Evolutionary conservation across 2,888 invertebrate genomes (phyloP), one percentile per base, ranked within the genome.

Genomic region (Scaptomyza flava): DNA sequence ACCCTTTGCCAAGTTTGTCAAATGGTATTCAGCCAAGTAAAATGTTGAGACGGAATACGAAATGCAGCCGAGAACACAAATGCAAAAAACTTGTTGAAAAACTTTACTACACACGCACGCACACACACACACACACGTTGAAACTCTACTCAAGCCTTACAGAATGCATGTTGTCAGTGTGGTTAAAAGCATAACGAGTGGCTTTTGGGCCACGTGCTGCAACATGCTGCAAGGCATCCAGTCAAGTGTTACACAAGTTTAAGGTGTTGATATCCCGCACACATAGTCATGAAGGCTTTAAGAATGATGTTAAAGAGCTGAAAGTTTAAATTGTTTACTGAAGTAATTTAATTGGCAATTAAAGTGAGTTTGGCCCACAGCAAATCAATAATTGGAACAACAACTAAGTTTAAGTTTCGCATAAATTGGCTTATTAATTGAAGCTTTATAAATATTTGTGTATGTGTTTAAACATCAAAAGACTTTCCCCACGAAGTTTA

Each of bases 31-130:
- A 50, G 31, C 33, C 36, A 46, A 50, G 57, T 41, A 38, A 54
- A 34, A 30, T 68, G 27, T 68, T 43, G 14, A 41, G 14, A 23
- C 41, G 30, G 30, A 30, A 47, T 57, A 47, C 47, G n/a, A 36
- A 56, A 20, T 51, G 27, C 51, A 30, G 59, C 7, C n/a, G 7
- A 38, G 14, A 38, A 38, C 8, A 8, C 64, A 83, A 87, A 84
- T 87, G 85, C 68, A 68, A 73, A 82, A 89, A 79, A 73, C 82
- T 85, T 87, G 82, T 79, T 78, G 69, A 78, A 70, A 73, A 81
- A 75, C 58, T 64, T 20, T 27, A 33, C 9, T 7, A 48, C 14
- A 50, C 31, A 56, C 51, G 41, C 7, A 17, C 34, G 8, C 27
- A 51, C 51, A 48, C 23, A 43, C 11, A 11, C 7, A 7, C 4